Evolutionary conservation across 2,797 vertebrate genomes (phyloP), one percentile per base, ranked within the genome.

Genomic region (Enteromius anoplus): DNA sequence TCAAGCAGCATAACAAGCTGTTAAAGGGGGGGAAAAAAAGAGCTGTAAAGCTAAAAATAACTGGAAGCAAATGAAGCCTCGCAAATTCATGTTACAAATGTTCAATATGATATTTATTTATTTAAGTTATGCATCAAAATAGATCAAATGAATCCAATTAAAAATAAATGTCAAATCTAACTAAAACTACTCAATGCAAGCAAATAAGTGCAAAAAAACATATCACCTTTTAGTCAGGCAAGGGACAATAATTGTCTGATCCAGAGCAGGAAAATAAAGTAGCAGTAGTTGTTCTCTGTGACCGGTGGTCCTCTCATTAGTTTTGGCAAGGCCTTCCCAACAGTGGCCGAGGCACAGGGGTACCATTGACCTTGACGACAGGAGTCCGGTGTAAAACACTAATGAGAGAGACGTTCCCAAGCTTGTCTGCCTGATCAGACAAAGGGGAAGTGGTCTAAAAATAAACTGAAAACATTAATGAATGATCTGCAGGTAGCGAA

Each of bases 361-460:
- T 58, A 81, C 88, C 42, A 0, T 85, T 86, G 85, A 91, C 90
- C 87, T 91, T 93, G 86, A 80, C 85, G 83, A 65, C 58, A 77
- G 84, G 85, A 90, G 34, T 37, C 0, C 82, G 66, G 17, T 65
- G 26, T 85, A 91, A 89, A 75, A 71, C 55, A 60, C 47, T 92
- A 88, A 90, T 87, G 75, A 88, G 86, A 88, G 84, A n/a, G 83
- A 81, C 55, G 89, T 87, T 78, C 34, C 42, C 72, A 82, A 26
- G 82, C 78, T 86, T 64, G 47, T 77, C 73, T 76, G 6, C 10
- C 53, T 6, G 19, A 68, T 64, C 47, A 85, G 34, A 65, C 37
- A 60, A 75, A 81, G 8, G 29, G 40, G 78, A 32, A 69, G 83
- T 65, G 76, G 40, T 40, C 73, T 68, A 78, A 62, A 85, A 72